Evolutionary conservation across 1,140 invertebrate species (phyloP).

Genomic region (Drosophila pachea): DNA sequence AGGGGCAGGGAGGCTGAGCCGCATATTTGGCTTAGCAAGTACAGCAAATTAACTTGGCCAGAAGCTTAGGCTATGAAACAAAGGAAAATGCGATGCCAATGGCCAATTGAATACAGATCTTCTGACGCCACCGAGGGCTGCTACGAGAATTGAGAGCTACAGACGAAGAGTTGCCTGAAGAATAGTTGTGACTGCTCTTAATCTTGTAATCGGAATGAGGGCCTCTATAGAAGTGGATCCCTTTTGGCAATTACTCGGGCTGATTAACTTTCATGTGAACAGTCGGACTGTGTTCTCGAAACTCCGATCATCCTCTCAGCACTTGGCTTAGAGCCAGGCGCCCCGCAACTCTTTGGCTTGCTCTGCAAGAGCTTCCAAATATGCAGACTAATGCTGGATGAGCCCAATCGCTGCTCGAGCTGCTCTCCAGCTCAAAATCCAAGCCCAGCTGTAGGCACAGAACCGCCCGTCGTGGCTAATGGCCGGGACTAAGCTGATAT

Average conservation of each 20-base stretch:
- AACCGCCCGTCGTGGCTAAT: slow-evolving; percentile 11
- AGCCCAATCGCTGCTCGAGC: neutral
- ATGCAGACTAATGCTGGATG: neutral
- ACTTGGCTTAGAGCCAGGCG: too few species aligned
- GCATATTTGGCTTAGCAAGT: slow-evolving; percentile 62
- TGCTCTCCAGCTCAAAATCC: too few species aligned
- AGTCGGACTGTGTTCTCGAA: too few species aligned
- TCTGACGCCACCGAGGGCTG: slow-evolving; percentile 7
- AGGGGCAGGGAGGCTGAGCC: neutral
- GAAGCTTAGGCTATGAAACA: slow-evolving; percentile 14
- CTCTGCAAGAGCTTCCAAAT: slow-evolving; percentile 1
- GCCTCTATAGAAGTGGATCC: too few species aligned
- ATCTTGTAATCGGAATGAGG: too few species aligned
- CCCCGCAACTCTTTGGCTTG: neutral
- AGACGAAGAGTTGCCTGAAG: too few species aligned
- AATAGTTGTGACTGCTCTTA: too few species aligned
- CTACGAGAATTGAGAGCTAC: neutral
- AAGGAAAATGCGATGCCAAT: slow-evolving; percentile 8
- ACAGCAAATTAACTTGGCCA: slow-evolving; percentile 62
- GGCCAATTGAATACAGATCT: slow-evolving; percentile 25
- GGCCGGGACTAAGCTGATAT: slow-evolving; percentile 23
- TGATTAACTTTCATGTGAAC: too few species aligned
- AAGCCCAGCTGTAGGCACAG: slow-evolving; percentile 4
- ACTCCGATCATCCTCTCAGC: too few species aligned
- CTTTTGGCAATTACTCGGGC: too few species aligned